phyloP scores from a whole-genome alignment of 2,797 vertebrate genomes.

The Natrix natrix region DNA sequence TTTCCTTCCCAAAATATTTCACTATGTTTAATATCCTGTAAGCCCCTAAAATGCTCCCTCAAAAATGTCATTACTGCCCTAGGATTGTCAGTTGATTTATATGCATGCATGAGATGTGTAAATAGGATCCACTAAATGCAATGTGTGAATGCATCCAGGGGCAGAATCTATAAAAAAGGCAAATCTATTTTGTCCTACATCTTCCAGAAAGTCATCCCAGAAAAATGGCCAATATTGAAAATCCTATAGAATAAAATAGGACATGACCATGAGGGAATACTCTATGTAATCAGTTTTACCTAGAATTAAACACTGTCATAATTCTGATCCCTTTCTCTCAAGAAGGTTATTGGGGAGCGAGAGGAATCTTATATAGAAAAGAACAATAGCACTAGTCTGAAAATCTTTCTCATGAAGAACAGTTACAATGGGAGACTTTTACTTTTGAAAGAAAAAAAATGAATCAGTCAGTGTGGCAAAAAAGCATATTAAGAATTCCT shows the following conservation, averaged over 20 bases:
- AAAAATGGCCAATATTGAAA: neutral
- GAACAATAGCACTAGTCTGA: neutral
- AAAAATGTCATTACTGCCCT: neutral
- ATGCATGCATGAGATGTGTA: neutral
- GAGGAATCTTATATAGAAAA: neutral
- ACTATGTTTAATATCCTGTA: neutral
- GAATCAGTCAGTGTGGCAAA: neutral
- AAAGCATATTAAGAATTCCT: neutral
- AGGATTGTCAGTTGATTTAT: neutral
- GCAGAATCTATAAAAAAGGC: neutral
- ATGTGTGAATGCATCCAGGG: neutral
- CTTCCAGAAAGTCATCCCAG: neutral
- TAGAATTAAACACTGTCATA: neutral
- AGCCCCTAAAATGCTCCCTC: neutral
- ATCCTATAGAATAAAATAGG: neutral
- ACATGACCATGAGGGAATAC: neutral
- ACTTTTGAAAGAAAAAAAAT: neutral
- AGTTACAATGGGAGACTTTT: neutral
- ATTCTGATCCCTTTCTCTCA: neutral
- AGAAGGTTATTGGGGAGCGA: neutral
- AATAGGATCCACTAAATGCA: neutral
- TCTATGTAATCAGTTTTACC: neutral
- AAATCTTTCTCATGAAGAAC: neutral
- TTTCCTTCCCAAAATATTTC: neutral
- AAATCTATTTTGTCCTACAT: neutral